Evolutionary conservation across 2,113 vertebrate genomes (phyloP).

Genomic region (Eurypyga helias): DNA sequence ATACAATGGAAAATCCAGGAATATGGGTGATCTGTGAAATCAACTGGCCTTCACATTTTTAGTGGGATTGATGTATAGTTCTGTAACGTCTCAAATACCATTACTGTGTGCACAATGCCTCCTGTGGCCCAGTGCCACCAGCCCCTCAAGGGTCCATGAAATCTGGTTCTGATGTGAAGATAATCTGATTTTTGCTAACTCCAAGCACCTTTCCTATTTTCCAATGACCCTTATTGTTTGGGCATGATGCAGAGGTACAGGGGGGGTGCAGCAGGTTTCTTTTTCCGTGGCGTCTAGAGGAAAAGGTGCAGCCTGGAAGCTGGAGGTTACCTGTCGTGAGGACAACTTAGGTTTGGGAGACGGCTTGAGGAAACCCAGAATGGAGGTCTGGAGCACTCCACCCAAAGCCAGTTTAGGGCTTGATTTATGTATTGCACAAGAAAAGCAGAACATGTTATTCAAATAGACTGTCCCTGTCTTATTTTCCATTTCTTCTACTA

Average conservation of each 20-base stretch:
- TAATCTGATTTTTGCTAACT: not conserved
- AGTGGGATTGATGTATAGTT: not conserved
- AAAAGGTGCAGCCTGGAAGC: not conserved
- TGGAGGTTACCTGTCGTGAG: not conserved
- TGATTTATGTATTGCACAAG: not conserved
- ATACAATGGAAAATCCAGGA: not conserved
- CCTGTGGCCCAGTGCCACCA: not conserved
- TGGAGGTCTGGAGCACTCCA: not conserved
- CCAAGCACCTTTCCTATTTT: not conserved
- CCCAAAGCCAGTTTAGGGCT: not conserved
- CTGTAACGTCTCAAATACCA: not conserved
- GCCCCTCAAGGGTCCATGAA: not conserved
- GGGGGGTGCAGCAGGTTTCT: not conserved
- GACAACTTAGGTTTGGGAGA: not conserved
- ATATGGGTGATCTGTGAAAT: not conserved
- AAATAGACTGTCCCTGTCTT: not conserved
- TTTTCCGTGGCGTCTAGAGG: not conserved
- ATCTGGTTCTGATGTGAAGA: not conserved
- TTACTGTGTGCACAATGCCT: not conserved
- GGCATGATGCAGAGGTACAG: not conserved
- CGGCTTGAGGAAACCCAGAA: not conserved
- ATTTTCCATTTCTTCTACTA: not conserved
- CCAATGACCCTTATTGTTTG: not conserved
- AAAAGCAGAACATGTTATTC: not conserved
- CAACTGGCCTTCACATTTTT: not conserved